Percentiles rank a stretch among this genome's conserved stretches.
phyloP scores from a whole-genome alignment of 2,797 vertebrate genomes.

The Anguilla marmorata region DNA sequence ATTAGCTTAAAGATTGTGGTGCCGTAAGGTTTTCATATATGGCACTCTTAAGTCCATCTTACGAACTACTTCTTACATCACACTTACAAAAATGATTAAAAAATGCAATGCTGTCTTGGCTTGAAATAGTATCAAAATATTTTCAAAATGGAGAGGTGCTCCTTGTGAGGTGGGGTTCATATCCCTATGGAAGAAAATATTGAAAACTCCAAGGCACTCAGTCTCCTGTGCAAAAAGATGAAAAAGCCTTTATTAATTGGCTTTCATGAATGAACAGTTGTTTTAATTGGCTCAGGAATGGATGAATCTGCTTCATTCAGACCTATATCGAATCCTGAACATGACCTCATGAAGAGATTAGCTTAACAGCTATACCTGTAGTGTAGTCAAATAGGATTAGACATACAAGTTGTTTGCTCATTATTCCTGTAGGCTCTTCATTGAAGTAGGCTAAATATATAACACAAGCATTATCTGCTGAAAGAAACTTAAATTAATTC shows the following conservation, averaged over 20 bases:
- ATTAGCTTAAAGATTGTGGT: background rate
- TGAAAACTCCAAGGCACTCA: too few relatives aligned
- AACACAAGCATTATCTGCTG: background rate
- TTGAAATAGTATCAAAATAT: too few relatives aligned
- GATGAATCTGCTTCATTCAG: background rate
- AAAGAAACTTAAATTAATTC: background rate
- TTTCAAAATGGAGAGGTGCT: too few relatives aligned
- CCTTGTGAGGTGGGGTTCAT: too few relatives aligned
- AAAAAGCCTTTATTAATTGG: too few relatives aligned
- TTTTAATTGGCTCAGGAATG: background rate
- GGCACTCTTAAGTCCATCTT: background rate
- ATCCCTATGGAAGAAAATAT: too few relatives aligned
- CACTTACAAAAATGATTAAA: background rate
- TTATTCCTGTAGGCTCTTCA: background rate
- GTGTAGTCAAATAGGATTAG: constrained; percentile 2
- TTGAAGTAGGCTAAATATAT: background rate
- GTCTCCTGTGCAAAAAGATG: too few relatives aligned
- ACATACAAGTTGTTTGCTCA: background rate
- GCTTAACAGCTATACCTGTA: background rate
- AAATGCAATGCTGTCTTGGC: too few relatives aligned
- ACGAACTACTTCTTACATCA: background rate
- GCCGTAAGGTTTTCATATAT: background rate
- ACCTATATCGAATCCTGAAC: background rate
- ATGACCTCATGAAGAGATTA: background rate
- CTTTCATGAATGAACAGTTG: background rate